A percentile compares a stretch with the other conserved stretches of the same genome.
Evolutionary conservation across 2,797 vertebrate genomes (phyloP).

Genomic region (Octomys mimax): DNA sequence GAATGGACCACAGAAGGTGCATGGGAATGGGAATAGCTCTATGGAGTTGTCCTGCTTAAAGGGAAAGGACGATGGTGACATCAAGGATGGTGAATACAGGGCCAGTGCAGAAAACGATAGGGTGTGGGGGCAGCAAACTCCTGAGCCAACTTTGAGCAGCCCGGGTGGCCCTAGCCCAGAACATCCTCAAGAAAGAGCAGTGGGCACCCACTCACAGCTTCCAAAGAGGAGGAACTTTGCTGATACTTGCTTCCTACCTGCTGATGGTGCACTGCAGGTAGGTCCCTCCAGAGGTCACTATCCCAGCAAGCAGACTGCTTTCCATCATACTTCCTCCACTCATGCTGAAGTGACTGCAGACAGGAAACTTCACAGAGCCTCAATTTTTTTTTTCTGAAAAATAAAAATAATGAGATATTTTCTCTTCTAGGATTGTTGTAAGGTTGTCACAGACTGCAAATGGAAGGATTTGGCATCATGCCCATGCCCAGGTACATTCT

Average conservation of each 20-base stretch:
- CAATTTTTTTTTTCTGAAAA: not conserved
- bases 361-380: not conserved
- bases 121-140: not conserved
- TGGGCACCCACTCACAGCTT: no score
- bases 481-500: not conserved
- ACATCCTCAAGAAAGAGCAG: not conserved
- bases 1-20: fast-evolving
- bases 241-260: fast-evolving
- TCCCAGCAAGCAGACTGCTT: not conserved
- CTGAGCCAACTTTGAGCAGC: not conserved
- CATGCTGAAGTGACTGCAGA: not conserved
- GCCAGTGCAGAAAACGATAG: no score
- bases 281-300: not conserved
- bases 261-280: not conserved
- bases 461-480: not conserved
- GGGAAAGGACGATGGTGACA: not conserved
- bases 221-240: fast-evolving
- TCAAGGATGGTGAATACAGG: not conserved
- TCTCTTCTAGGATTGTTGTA: not conserved
- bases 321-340: not conserved
- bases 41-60: not conserved
- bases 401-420: not conserved
- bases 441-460: not conserved
- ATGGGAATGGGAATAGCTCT: not conserved
- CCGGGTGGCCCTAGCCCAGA: no score